Evolutionary conservation across 2,113 vertebrate genomes (phyloP), one percentile per base, ranked within the genome.

Genomic region (Muntiacus muntjak): DNA sequence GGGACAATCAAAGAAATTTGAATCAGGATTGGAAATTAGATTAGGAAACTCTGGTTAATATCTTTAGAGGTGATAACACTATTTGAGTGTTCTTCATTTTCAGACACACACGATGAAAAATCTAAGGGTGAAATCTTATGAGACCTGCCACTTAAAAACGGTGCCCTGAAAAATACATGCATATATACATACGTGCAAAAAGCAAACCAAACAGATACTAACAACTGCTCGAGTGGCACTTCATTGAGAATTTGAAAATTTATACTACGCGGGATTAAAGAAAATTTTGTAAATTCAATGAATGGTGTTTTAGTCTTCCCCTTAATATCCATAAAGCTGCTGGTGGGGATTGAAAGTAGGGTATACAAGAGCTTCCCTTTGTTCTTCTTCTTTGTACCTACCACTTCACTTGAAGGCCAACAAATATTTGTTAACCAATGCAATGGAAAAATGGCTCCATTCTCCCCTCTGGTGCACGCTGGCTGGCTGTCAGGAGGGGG

Each of bases 41-140:
- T 86, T 60, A 91, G 62, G 25, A 97, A 82, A 87, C 40, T 26
- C 54, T 1, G 54, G 36, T 33, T 91, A 89, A 92, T 81, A 95
- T 96, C 64, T 87, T 93, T 30, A 96, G 14, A 11, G 5, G 45
- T 6, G 8, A 52, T 78, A 93, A 91, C 0, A 78, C 23, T 84
- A 86, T 57, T 93, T 97, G 91, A 79, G n/a, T 50, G 4, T 91
- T 85, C 43, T 82, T 60, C 50, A 78, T 92, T 96, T 85, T 64
- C 92, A 96, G 79, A 92, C 21, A 87, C 26, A 28, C 7, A 50
- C 33, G 17, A 16, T 67, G 23, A 94, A 93, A 95, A 60, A 52
- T 62, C 36, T 58, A 87, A 13, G 36, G 14, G 58, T 84, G 26
- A 94, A 85, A 95, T 82, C 28, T 90, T 58, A 85, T 30, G 54